Base-by-base conservation (phyloP, 2,888 invertebrate species). In the Alcis repandata region DNA sequence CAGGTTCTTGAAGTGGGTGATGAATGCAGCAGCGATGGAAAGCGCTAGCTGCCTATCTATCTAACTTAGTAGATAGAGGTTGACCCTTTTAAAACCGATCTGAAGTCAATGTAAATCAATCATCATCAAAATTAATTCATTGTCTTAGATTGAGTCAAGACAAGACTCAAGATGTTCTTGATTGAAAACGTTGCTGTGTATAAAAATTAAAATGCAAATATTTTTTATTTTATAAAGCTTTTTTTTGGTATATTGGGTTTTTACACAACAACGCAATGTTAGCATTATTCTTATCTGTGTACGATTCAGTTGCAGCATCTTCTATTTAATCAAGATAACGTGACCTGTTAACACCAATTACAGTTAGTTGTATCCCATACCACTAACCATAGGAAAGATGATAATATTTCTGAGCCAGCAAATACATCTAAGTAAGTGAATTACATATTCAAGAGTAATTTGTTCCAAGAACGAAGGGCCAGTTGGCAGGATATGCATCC, bases 401-500 rank as follows among this genome's bases (percentile, higher is more conserved):
- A 6, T 27, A 6, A 2, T 27, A 27, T 6, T 27, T 27, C 6
- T 27, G 6, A 27, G 27, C 27, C 2, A 6, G 2, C 3, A 38
- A 41, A n/a, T 48, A 43, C 33, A 58, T 49, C 46, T 41, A 38
- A 48, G 46, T 52, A 54, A 53, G 49, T 33, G 67, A 58, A 64
- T 63, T 60, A 63, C 64, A 54, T 67, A 72, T 67, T 71, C 67
- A 56, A 67, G 63, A 59, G 63, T 64, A 68, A 64, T 73, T 68
- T 64, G 67, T 85, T 83, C 82, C 77, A 49, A 60, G 82, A 79
- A 81, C 51, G 65, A 67, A 70, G 70, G 67, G 71, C 71, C 67
- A 69, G 59, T 38, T 69, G 70, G 71, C 82, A 84, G 88, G 88
- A 88, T 80, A 85, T 69, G 77, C 85, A 79, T 87, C 85, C 87